Conservation (phyloP, 2,797 vertebrate genomes). For the Clarias fuscus region DNA sequence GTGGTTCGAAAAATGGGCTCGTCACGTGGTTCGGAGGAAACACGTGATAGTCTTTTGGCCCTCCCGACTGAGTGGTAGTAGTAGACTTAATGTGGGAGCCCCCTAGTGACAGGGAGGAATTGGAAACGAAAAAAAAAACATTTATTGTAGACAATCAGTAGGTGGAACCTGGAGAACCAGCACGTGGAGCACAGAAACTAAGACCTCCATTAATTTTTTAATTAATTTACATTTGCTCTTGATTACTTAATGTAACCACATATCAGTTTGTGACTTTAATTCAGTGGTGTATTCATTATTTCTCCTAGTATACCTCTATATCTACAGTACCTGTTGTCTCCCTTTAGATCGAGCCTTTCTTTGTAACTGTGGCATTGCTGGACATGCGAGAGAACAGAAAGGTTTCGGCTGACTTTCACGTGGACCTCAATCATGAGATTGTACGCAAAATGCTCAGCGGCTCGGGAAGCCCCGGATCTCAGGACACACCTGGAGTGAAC, state of each 20-base stretch:
- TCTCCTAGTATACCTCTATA: not conserved
- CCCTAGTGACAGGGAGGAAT: no score
- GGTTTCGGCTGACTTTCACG: conserved; percentile 94
- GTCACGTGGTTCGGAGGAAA: no score
- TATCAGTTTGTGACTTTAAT: not conserved
- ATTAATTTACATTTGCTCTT: not conserved
- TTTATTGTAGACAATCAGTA: not conserved
- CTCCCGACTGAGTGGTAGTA: no score
- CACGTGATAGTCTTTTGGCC: no score
- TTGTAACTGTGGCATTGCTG: conserved; percentile 86
- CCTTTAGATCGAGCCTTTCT: conserved; percentile 93
- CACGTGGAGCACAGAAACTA: not conserved
- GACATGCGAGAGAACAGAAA: conserved; percentile 88
- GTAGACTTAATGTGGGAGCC: no score
- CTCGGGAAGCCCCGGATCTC: conserved; percentile 56
- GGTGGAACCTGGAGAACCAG: not conserved
- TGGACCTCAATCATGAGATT: conserved; percentile 88
- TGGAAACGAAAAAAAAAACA: no score
- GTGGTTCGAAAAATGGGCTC: no score
- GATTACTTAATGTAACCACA: not conserved
- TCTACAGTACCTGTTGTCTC: conserved; percentile 36
- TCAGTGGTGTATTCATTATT: not conserved
- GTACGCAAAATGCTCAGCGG: conserved; percentile 75
- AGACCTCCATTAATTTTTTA: no score
- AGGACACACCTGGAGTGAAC: conserved; percentile 56